Evolutionary conservation across 1,140 invertebrate species (phyloP).

Genomic region (Grapholita molesta): DNA sequence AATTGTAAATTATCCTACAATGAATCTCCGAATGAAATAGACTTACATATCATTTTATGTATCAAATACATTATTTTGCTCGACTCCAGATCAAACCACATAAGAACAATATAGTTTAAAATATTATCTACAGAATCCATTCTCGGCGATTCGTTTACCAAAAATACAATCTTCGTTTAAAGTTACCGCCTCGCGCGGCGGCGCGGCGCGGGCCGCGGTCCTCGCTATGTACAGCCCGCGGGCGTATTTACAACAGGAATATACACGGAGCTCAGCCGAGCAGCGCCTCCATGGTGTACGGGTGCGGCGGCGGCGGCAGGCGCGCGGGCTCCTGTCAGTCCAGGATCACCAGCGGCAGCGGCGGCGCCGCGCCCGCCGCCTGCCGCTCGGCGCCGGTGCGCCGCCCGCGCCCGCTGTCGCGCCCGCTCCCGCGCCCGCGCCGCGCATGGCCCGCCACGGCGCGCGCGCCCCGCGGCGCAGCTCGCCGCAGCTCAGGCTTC

Average conservation of each 20-base stretch:
- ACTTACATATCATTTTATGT: constrained; percentile 78
- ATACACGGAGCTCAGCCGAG: constrained; percentile 74
- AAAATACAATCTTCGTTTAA: constrained; percentile 69
- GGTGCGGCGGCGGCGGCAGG: constrained; percentile 73
- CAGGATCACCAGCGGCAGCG: constrained; percentile 83
- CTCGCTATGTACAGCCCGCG: constrained; percentile 25
- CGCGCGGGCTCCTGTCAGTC: constrained; percentile 80
- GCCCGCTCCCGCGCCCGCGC: constrained; percentile 35
- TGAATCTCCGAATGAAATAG: constrained; percentile 79
- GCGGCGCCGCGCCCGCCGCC: constrained; percentile 43
- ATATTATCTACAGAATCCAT: constrained; percentile 77
- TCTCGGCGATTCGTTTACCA: constrained; percentile 73
- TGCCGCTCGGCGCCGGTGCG: constrained; percentile 78
- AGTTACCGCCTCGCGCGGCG: constrained; percentile 26
- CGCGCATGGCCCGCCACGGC: constrained; percentile 71
- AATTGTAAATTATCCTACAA: constrained; percentile 80
- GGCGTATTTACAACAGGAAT: constrained; percentile 59
- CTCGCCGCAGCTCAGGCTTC: constrained; percentile 88
- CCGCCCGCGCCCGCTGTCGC: constrained; percentile 89
- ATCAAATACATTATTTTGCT: constrained; percentile 77
- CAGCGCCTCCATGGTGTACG: constrained; percentile 81
- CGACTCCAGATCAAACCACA: constrained; percentile 75
- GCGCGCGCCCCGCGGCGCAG: constrained; percentile 93
- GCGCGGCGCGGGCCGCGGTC: constrained; percentile 19
- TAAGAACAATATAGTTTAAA: constrained; percentile 77